Conservation (phyloP, 2,888 invertebrate genomes). For the Netelia melanura region DNA sequence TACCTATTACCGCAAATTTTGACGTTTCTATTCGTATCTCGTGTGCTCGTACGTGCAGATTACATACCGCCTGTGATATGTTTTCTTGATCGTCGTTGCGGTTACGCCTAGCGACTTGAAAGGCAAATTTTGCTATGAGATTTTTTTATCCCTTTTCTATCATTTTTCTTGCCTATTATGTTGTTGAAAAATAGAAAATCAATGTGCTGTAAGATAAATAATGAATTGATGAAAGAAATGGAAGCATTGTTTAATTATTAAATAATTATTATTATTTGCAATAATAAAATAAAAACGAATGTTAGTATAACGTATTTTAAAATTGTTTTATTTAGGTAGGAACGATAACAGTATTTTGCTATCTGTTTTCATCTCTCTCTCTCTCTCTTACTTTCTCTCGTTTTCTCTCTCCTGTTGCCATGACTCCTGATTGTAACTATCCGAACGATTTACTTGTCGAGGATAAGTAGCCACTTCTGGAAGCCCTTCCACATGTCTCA, state of each 20-base stretch:
- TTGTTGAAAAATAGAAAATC: not conserved
- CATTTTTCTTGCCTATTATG: not conserved
- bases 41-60: slow-evolving; percentile 7
- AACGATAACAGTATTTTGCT: slow-evolving; percentile 63
- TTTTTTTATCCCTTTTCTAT: too few species aligned
- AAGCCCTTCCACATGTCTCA: slow-evolving; percentile 26
- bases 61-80: not conserved
- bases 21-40: slow-evolving; percentile 78
- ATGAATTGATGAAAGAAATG: slow-evolving; percentile 68
- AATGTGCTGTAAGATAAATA: not conserved
- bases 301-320: too few species aligned
- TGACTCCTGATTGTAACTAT: slow-evolving; percentile 41
- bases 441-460: slow-evolving; percentile 60
- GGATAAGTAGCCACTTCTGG: slow-evolving; percentile 38
- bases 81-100: too few species aligned
- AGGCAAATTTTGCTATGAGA: too few species aligned
- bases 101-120: too few species aligned
- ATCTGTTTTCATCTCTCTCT: slow-evolving; percentile 63
- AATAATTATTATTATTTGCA: too few species aligned
- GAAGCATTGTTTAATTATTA: slow-evolving; percentile 40
- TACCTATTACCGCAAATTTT: slow-evolving; percentile 76
- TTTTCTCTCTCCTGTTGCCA: slow-evolving; percentile 18
- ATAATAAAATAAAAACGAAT: too few species aligned
- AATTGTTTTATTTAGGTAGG: too few species aligned
- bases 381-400: slow-evolving; percentile 36